Conservation (phyloP, 2,113 vertebrate species). For the Phylloscopus whistleri region DNA sequence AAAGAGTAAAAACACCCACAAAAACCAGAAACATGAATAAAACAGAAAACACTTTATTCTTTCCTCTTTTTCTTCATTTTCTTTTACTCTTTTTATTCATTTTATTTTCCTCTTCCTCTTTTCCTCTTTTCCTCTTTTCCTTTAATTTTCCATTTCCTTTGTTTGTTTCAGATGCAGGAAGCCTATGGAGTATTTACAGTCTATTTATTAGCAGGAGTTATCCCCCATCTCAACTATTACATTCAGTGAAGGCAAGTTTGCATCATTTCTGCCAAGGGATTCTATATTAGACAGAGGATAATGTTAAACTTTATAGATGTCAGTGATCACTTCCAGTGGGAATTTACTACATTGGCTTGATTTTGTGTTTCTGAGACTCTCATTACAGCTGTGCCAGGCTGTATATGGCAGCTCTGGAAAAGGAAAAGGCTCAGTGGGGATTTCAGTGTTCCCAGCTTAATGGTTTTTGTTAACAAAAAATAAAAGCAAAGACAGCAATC, state of each 20-base stretch:
- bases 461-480: conserved; percentile 24
- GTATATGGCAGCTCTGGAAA: background rate
- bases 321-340: conserved; percentile 9
- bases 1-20: background rate
- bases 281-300: background rate
- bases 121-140: background rate
- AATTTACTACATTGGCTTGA: conserved; percentile 14
- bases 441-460: conserved; percentile 14
- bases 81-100: background rate
- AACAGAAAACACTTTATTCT: background rate
- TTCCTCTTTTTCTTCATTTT: background rate
- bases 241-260: background rate
- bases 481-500: background rate
- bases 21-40: background rate
- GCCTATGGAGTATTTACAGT: background rate
- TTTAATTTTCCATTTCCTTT: background rate
- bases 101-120: background rate
- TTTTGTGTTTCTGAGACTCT: conserved; percentile 26
- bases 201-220: background rate
- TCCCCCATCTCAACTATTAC: background rate
- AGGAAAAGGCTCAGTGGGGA: background rate
- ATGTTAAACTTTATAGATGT: conserved; percentile 16
- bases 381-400: background rate
- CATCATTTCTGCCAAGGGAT: conserved; percentile 7
- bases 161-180: background rate